Percentiles rank a stretch among this genome's conserved stretches.
Conservation (phyloP, 2,797 vertebrate species). For the Xenopus petersii region DNA sequence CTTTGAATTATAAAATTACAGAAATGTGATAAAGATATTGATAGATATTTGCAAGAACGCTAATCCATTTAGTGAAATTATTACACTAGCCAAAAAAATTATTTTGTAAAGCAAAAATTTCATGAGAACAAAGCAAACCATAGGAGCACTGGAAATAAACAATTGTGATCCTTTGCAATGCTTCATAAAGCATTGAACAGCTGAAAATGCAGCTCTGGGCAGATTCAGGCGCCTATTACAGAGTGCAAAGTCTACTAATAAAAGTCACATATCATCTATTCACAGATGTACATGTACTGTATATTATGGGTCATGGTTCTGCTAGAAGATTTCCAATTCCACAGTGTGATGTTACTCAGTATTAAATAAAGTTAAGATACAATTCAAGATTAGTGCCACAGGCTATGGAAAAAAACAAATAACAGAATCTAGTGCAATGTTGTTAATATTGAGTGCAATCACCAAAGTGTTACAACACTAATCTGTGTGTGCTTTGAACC, state of each 20-base stretch:
- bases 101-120: not conserved
- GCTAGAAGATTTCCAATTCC: no score
- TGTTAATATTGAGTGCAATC: no score
- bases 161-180: not conserved
- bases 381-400: no score
- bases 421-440: no score
- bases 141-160: not conserved
- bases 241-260: not conserved
- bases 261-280: not conserved
- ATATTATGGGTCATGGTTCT: not conserved
- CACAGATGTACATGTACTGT: not conserved
- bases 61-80: not conserved
- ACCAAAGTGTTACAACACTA: no score
- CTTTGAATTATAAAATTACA: no score
- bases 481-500: no score
- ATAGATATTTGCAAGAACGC: no score
- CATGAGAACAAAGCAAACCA: not conserved
- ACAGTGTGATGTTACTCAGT: no score
- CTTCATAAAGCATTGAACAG: conserved; percentile 6
- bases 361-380: no score
- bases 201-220: conserved; percentile 1
- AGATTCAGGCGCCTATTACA: not conserved
- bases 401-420: no score
- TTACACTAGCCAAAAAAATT: not conserved
- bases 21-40: no score